These are phyloP conservation scores for Lepetodrilus schrolli DNA, from an alignment of 2,888 invertebrate species.

Conservation along the genomic window DNA sequence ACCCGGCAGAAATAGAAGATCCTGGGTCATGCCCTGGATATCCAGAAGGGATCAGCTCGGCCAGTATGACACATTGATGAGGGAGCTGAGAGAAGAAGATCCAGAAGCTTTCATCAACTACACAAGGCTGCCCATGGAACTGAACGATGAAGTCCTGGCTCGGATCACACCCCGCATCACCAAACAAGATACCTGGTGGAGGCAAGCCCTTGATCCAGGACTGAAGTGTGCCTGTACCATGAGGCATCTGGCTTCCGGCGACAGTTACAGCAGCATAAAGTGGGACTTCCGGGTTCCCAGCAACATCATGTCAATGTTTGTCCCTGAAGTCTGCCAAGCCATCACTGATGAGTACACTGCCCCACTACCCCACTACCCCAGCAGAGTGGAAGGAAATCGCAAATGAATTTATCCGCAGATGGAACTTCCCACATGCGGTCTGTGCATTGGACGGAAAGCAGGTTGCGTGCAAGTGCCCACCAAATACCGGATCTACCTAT, in stretches of 20 bases:
- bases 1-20: constrained; percentile 32
- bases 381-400: constrained; percentile 46
- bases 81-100: constrained; percentile 7
- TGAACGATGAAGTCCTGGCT: not conserved
- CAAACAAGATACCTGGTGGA: too few species aligned
- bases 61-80: constrained; percentile 20
- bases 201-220: not conserved
- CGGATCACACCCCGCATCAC: too few species aligned
- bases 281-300: not conserved
- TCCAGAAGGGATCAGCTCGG: not conserved
- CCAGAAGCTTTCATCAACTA: not conserved
- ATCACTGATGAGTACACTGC: not conserved
- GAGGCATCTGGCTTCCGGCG: not conserved
- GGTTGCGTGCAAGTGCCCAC: constrained; percentile 21
- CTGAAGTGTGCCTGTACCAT: not conserved
- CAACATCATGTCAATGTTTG: not conserved
- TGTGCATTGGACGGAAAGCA: too few species aligned
- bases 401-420: constrained; percentile 38
- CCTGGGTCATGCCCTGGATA: constrained; percentile 28
- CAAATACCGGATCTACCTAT: constrained; percentile 38
- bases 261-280: not conserved
- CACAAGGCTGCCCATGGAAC: not conserved
- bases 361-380: constrained; percentile 33
- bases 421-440: constrained; percentile 50
- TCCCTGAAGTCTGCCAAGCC: too few species aligned